Percentiles rank a stretch among this genome's conserved stretches.
Evolutionary conservation across 2,113 vertebrate genomes (phyloP).

Genomic region (Carassius carassius): DNA sequence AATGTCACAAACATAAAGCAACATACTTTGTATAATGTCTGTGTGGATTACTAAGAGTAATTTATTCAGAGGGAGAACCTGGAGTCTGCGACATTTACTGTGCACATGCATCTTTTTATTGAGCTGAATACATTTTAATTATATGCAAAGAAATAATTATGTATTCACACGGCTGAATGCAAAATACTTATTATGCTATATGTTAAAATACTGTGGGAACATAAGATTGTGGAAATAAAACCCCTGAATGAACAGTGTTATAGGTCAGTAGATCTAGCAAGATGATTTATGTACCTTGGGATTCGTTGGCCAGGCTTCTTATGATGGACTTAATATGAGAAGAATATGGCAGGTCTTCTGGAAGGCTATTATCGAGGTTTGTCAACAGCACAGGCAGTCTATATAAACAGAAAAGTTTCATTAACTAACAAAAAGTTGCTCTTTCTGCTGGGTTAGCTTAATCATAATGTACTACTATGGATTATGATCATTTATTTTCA

Average conservation of each 20-base stretch:
- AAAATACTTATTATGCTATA: slow-evolving; percentile 17
- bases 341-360: slow-evolving; percentile 64
- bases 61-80: slow-evolving; percentile 21
- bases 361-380: slow-evolving; percentile 60
- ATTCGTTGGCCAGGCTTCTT: slow-evolving; percentile 61
- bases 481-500: slow-evolving; percentile 45
- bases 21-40: slow-evolving; percentile 23
- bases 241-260: slow-evolving; percentile 14
- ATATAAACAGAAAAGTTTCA: slow-evolving; percentile 38
- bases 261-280: neutral
- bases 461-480: slow-evolving; percentile 29
- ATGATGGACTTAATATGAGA: slow-evolving; percentile 61
- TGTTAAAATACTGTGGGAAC: neutral
- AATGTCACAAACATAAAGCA: slow-evolving; percentile 10
- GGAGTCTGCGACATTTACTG: slow-evolving; percentile 20
- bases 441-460: slow-evolving; percentile 4
- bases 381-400: slow-evolving; percentile 64
- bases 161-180: slow-evolving; percentile 34
- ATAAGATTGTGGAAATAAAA: neutral
- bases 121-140: slow-evolving; percentile 44
- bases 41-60: slow-evolving; percentile 37
- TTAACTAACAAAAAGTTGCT: slow-evolving; percentile 23
- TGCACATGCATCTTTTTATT: slow-evolving; percentile 24
- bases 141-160: slow-evolving; percentile 34
- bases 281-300: slow-evolving; percentile 66